Conservation (phyloP, 2,113 vertebrate species). For the Romanogobio albipinnatus region DNA sequence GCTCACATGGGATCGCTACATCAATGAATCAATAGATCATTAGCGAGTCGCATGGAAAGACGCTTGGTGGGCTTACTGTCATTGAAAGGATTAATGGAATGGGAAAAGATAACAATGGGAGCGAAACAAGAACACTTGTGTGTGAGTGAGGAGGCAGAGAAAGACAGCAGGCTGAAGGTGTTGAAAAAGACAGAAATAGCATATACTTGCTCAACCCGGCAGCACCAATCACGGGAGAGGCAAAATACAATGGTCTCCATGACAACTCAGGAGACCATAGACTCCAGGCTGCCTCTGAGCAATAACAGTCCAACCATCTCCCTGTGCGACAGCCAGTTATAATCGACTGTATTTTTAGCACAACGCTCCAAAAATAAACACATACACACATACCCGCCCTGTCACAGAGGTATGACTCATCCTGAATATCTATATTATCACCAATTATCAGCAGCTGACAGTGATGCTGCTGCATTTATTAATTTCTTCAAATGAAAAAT, state of each 20-base stretch:
- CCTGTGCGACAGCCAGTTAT: conserved; percentile 59
- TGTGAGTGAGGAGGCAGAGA: conserved; percentile 57
- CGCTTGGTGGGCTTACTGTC: conserved; percentile 18
- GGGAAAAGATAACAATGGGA: conserved; percentile 33
- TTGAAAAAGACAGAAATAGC: conserved; percentile 79
- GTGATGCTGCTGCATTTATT: not conserved
- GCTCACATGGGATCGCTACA: not conserved
- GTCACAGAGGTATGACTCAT: conserved; percentile 37
- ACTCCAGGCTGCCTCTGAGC: conserved; percentile 66
- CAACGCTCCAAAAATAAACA: conserved; percentile 53
- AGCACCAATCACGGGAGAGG: conserved; percentile 73
- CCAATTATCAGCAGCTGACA: not conserved
- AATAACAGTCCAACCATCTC: conserved; percentile 60
- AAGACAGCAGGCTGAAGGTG: conserved; percentile 70
- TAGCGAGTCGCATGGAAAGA: not conserved
- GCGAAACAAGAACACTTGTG: conserved; percentile 44
- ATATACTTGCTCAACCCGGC: conserved; percentile 72
- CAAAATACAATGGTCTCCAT: conserved; percentile 78
- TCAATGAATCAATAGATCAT: conserved; percentile 29
- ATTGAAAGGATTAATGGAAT: conserved; percentile 20
- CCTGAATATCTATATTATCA: conserved; percentile 19
- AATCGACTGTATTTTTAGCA: conserved; percentile 59
- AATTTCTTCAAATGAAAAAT: not conserved
- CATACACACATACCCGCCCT: conserved; percentile 10
- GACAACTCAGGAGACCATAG: conserved; percentile 71